Base-by-base conservation (phyloP, 2,797 vertebrate species). In the Notolabrus celidotus region DNA sequence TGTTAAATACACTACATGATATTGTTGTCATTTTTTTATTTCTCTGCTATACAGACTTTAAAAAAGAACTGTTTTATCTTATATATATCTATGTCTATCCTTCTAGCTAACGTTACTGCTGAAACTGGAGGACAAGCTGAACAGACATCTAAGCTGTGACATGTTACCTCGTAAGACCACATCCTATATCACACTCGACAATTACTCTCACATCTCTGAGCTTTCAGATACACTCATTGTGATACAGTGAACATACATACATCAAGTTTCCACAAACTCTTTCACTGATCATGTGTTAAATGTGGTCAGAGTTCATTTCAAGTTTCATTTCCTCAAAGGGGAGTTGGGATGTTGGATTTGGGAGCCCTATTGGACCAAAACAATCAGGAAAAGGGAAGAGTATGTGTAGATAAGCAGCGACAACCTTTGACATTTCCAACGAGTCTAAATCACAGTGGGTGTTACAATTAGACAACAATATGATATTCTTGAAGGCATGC, bases 61-160 rank as follows among this genome's bases (percentile, higher is more conserved):
- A 20, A 23, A 16, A 66, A 11, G 20, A 10, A 16, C 1, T 0
- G 14, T 25, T 14, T 20, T 54, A 4, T 34, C 15, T 71, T 46
- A 31, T 25, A 31, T 25, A 41, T 56, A 1, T 42, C 9, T 56
- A 31, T 71, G 61, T 85, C 36, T 66, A 53, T 77, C 53, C 31
- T 60, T 65, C 46, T 51, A 99, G 97, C 83, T 99, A 74, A 98
- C 97, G 0, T 93, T 99, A 85, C 93, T 99, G 88, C 94, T 99
- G 90, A 99, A 98, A 92, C 95, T 99, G 92, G 98, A 99, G 87
- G 98, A 99, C 92, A 99, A 99, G 88, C 87, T 99, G 91, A 99
- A 98, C 84, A 94, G 98, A 89, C 97, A 99, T 90, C 93, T 99
- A 91, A 99, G 97, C 95, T 99, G 98, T 92, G 98, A 98, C 89